Evolutionary conservation across 2,888 invertebrate species (phyloP), one percentile per base, ranked within the genome.

Genomic region (Pseudoips prasinana): DNA sequence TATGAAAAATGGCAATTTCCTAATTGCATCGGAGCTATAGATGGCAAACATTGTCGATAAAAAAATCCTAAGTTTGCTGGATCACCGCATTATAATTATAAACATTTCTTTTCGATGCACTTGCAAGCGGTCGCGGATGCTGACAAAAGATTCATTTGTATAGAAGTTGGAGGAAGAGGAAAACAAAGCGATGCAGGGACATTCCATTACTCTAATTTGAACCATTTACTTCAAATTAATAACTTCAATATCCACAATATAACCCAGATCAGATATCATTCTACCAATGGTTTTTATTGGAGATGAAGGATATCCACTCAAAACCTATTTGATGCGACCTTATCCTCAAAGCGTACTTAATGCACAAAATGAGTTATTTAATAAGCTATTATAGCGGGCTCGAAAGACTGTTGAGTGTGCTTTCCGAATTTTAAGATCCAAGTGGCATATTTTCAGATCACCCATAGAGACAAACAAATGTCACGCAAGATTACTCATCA

Each of bases 161-260:
- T 47, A 32, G 38, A 46, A 32, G 37, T 49, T 33, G 53, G 45
- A 29, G 49, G 46, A 27, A 29, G 43, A 38, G 50, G 44, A 28
- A 46, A 36, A 41, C 43, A 50, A 43, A 48, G 50, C 33, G 48
- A 52, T 39, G 50, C 25, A 27, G 52, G 48, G 10, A 50, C 48
- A 29, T 56, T 50, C 28, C 42, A 46, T 38, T 46, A 42, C 32
- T 56, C 47, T 25, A 49, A 37, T 35, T 44, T 49, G 27, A 46
- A 49, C 33, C 25, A 36, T 29, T 39, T 36, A 30, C 8, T 25
- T 35, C 25, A 48, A 25, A 27, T 26, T 26, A 41, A 24, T 19
- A 37, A 32, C 7, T 35, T 14, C 7, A 17, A 25, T 19, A 9
- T 25, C 33, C 39, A 31, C 29, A 34, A 36, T 22, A 23, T 28